phyloP scores from a whole-genome alignment of 2,888 invertebrate species.

The Drosophila recens region DNA sequence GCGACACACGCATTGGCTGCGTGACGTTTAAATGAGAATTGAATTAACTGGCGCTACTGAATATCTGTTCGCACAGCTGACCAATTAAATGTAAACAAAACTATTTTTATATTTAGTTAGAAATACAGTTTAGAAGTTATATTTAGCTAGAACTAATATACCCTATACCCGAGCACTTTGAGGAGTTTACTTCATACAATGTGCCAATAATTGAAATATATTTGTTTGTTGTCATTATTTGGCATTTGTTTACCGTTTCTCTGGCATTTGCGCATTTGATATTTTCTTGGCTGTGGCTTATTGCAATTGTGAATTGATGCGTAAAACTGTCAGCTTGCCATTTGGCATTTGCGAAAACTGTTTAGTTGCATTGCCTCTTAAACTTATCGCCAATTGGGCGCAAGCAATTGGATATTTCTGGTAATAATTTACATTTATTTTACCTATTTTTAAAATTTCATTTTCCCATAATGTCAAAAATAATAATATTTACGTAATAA shows the following conservation, averaged over 20 bases:
- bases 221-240: neutral
- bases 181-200: neutral
- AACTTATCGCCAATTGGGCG: slow-evolving; percentile 11
- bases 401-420: slow-evolving; percentile 1
- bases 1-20: slow-evolving; percentile 14
- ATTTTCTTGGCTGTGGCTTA: slow-evolving; percentile 20
- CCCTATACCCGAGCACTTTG: neutral
- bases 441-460: neutral
- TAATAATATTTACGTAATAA: neutral
- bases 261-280: slow-evolving; percentile 32
- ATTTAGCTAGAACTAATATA: slow-evolving; percentile 13
- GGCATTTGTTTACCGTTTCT: slow-evolving; percentile 1
- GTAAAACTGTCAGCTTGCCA: slow-evolving; percentile 36
- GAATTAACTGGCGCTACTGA: slow-evolving; percentile 30
- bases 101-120: slow-evolving; percentile 46
- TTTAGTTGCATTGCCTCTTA: slow-evolving; percentile 9
- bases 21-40: slow-evolving; percentile 41
- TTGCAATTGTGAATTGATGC: slow-evolving; percentile 37
- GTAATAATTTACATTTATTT: slow-evolving; percentile 2
- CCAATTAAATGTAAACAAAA: slow-evolving; percentile 47
- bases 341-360: slow-evolving; percentile 4
- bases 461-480: neutral
- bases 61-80: slow-evolving; percentile 50
- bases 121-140: slow-evolving; percentile 12
- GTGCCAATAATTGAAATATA: neutral